phyloP scores from a whole-genome alignment of 2,113 vertebrate genomes.

The Dipodomys ordii region DNA sequence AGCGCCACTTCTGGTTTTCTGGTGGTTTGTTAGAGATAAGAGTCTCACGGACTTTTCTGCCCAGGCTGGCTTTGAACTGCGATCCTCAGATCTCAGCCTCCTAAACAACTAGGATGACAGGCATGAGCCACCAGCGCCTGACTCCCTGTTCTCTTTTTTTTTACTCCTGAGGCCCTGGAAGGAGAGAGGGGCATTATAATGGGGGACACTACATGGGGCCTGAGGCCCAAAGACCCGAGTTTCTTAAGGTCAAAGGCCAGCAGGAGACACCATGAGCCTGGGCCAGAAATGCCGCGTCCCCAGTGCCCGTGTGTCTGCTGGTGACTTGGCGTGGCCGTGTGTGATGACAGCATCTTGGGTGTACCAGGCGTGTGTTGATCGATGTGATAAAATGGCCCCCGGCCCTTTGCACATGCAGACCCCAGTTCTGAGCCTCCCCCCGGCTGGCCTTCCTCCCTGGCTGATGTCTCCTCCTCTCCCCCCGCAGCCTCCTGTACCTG shows the following conservation, averaged over 20 bases:
- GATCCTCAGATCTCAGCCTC: too few relatives aligned
- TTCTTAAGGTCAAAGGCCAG: background rate
- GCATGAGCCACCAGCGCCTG: too few relatives aligned
- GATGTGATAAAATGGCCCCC: too few relatives aligned
- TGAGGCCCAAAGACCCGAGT: background rate
- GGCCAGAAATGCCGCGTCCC: background rate
- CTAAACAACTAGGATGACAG: too few relatives aligned
- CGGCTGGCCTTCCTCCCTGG: too few relatives aligned
- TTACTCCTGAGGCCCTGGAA: background rate
- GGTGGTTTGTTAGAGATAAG: too few relatives aligned
- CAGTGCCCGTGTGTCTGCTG: background rate
- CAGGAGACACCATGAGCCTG: background rate
- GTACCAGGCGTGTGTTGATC: too few relatives aligned
- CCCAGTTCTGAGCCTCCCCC: too few relatives aligned
- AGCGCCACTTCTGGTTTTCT: too few relatives aligned
- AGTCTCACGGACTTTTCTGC: too few relatives aligned
- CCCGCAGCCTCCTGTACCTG: conserved; percentile 55
- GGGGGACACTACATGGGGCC: background rate
- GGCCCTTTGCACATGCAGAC: too few relatives aligned
- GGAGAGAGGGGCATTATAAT: background rate
- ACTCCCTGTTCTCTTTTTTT: background rate
- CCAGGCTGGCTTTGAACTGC: too few relatives aligned
- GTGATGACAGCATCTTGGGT: fast-evolving
- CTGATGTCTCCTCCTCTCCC: fast-evolving
- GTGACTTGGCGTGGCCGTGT: background rate